phyloP scores from a whole-genome alignment of 2,888 invertebrate genomes.

The Euplagia quadripunctaria region DNA sequence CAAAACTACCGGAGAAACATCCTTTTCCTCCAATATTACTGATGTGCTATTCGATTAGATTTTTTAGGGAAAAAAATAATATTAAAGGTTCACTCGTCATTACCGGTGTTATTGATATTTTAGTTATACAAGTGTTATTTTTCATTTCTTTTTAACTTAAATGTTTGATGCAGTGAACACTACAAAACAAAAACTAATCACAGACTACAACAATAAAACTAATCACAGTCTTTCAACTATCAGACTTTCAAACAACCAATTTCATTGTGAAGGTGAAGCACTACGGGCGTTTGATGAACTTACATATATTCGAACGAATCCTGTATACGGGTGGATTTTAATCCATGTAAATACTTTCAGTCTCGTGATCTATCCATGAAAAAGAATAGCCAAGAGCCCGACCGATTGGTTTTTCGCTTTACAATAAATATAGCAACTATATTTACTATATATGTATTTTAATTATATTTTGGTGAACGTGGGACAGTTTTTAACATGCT shows the following conservation, averaged over 20 bases:
- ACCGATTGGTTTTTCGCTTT: not conserved
- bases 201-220: no score
- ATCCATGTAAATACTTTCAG: not conserved
- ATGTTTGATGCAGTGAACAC: not conserved
- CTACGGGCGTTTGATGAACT: not conserved
- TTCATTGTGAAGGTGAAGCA: no score
- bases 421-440: not conserved
- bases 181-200: not conserved
- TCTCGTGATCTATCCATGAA: not conserved
- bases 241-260: no score
- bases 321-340: not conserved
- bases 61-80: not conserved
- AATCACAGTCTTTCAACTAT: no score
- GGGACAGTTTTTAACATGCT: no score
- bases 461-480: no score
- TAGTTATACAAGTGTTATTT: no score
- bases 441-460: no score
- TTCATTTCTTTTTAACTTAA: not conserved
- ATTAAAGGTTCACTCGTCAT: not conserved
- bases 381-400: not conserved
- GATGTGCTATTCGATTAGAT: not conserved
- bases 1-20: not conserved
- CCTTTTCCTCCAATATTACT: no score
- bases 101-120: no score
- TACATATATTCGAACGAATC: not conserved